Percentiles rank a stretch among this genome's conserved stretches.
phyloP scores from a whole-genome alignment of 2,888 invertebrate species.

The Bimastos eiseni region DNA sequence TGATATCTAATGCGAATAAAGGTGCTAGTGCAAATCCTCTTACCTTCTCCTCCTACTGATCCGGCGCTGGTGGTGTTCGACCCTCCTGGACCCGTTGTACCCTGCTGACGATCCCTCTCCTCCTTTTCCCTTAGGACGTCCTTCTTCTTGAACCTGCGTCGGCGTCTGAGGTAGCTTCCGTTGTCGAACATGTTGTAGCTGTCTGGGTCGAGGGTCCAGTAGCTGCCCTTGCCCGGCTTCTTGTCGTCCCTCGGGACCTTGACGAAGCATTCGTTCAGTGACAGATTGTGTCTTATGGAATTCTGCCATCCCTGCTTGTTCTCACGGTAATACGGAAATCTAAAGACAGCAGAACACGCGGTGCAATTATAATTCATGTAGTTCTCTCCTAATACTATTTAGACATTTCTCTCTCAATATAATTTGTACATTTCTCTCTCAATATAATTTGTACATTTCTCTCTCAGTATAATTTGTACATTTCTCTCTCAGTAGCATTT shows the following conservation, averaged over 20 bases:
- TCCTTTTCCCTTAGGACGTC: slow-evolving; percentile 72
- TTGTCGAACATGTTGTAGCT: slow-evolving; percentile 97
- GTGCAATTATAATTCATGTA: no score
- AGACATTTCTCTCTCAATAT: no score
- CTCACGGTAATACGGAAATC: slow-evolving; percentile 90
- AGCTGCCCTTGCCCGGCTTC: slow-evolving; percentile 94
- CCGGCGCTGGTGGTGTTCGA: neutral
- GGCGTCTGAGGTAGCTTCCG: slow-evolving; percentile 87
- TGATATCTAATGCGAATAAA: no score
- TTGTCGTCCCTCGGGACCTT: slow-evolving; percentile 95
- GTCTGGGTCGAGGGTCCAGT: slow-evolving; percentile 95
- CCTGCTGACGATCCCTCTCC: neutral
- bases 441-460: no score
- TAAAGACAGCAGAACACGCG: slow-evolving; percentile 44
- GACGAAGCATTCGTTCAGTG: slow-evolving; percentile 94
- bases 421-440: no score
- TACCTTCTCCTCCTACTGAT: neutral
- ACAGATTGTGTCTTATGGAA: slow-evolving; percentile 91
- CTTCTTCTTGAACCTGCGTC: slow-evolving; percentile 62
- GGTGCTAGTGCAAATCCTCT: no score
- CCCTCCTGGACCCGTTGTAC: neutral
- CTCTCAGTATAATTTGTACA: no score
- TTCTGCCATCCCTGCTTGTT: slow-evolving; percentile 92
- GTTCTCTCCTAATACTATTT: no score
- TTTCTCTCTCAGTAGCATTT: no score